Conservation (phyloP, 2,888 invertebrate species). For the Rosalia funebris region DNA sequence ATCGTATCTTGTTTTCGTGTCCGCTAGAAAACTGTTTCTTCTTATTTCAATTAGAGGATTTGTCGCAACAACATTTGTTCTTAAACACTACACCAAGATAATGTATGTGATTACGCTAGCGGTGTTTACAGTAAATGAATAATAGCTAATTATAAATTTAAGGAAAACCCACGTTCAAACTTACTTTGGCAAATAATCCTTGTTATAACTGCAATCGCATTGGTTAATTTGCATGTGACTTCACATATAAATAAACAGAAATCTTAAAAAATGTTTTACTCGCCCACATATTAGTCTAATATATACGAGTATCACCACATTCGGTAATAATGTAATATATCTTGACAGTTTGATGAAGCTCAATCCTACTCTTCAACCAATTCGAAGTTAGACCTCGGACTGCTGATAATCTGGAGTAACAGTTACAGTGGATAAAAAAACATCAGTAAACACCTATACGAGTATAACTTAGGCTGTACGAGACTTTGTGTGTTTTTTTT, state of each 20-base stretch:
- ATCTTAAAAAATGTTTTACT: slow-evolving; percentile 12
- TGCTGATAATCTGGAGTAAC: not conserved
- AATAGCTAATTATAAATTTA: not conserved
- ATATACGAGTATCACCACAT: slow-evolving; percentile 9
- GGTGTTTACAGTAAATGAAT: not conserved
- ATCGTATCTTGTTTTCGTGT: no score
- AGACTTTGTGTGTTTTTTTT: slow-evolving; percentile 14
- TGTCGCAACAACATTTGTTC: no score
- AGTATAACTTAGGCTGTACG: no score
- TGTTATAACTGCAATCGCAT: slow-evolving; percentile 8
- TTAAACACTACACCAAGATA: no score
- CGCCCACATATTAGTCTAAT: slow-evolving; percentile 19
- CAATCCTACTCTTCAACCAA: slow-evolving; percentile 3
- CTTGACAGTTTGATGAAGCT: slow-evolving; percentile 23
- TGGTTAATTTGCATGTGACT: slow-evolving; percentile 22
- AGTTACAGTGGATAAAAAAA: not conserved
- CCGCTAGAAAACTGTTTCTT: no score
- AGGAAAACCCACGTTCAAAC: not conserved
- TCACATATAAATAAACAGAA: slow-evolving; percentile 13
- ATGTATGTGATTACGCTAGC: not conserved
- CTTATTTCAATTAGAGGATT: no score
- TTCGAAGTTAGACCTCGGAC: not conserved
- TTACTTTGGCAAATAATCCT: not conserved
- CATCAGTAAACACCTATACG: no score
- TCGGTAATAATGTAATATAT: slow-evolving; percentile 22